Percentiles rank a stretch among this genome's conserved stretches.
These are phyloP conservation scores for Trachelus troglodyta DNA, from an alignment of 2,888 invertebrate genomes.

Conservation along the genomic window DNA sequence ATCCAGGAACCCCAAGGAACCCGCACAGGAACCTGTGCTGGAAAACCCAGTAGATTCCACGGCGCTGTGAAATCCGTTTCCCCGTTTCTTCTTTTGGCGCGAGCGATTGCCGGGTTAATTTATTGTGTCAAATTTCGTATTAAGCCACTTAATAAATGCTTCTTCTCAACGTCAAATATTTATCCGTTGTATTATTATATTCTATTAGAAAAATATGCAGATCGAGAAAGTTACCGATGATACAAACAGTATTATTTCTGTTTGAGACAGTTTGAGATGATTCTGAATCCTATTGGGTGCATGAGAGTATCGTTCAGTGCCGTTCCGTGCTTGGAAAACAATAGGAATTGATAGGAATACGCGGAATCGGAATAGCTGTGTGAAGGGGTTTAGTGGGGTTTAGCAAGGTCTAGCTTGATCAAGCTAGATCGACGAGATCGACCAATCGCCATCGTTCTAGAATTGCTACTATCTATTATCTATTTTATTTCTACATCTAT, in stretches of 20 bases:
- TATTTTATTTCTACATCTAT: background rate
- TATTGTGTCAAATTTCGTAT: background rate
- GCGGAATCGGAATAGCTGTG: no score
- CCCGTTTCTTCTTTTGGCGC: constrained; percentile 21
- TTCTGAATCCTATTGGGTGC: background rate
- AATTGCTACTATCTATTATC: background rate
- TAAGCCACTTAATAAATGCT: background rate
- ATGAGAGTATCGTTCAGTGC: no score
- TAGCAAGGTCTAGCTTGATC: no score
- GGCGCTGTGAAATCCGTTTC: constrained; percentile 9
- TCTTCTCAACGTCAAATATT: background rate
- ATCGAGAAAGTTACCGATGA: background rate
- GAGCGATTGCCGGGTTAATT: background rate
- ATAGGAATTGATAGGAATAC: no score
- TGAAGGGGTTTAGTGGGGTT: no score
- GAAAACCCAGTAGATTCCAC: background rate
- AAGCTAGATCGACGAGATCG: no score
- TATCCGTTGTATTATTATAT: background rate
- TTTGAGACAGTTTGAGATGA: background rate
- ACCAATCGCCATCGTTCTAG: no score
- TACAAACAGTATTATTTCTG: background rate
- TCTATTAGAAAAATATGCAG: background rate
- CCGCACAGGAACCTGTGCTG: background rate
- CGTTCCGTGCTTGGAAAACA: no score
- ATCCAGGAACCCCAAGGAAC: background rate